A percentile compares a stretch with the other conserved stretches of the same genome.
Conservation (phyloP, 2,797 vertebrate genomes). For the Esox lucius region DNA sequence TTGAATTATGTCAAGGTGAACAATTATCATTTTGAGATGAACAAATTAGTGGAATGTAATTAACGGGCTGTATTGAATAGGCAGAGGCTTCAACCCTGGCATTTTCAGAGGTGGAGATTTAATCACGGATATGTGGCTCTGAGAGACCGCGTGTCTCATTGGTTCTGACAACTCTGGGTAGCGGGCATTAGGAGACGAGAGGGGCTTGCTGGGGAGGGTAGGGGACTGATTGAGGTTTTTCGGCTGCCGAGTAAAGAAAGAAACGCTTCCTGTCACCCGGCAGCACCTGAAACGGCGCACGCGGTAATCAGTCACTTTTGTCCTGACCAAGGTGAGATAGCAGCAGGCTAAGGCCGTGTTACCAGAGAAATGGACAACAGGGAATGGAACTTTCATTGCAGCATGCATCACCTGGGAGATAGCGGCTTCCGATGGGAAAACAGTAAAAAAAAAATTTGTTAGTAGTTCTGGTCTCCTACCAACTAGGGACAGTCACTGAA, state of each 20-base stretch:
- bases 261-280: slow-evolving; percentile 17
- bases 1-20: slow-evolving; percentile 70
- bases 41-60: slow-evolving; percentile 74
- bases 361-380: not conserved
- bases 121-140: slow-evolving; percentile 21
- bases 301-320: slow-evolving; percentile 15
- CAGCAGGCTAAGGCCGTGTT: not conserved
- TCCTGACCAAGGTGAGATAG: slow-evolving; percentile 14
- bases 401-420: not conserved
- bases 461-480: not conserved
- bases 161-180: slow-evolving; percentile 33
- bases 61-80: slow-evolving; percentile 56
- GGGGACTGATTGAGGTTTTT: not conserved
- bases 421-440: not conserved
- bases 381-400: not conserved
- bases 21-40: slow-evolving; percentile 72
- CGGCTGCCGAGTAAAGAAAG: not conserved
- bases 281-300: slow-evolving; percentile 22
- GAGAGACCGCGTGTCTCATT: slow-evolving; percentile 30
- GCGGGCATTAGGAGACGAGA: not conserved
- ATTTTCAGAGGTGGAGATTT: slow-evolving; percentile 43
- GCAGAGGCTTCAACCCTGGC: slow-evolving; percentile 51
- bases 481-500: not conserved
- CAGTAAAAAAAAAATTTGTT: no score
- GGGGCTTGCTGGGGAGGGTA: not conserved